These are phyloP conservation scores for Ciconia nigra DNA, from an alignment of 2,797 vertebrate genomes.

Conservation along the genomic window DNA sequence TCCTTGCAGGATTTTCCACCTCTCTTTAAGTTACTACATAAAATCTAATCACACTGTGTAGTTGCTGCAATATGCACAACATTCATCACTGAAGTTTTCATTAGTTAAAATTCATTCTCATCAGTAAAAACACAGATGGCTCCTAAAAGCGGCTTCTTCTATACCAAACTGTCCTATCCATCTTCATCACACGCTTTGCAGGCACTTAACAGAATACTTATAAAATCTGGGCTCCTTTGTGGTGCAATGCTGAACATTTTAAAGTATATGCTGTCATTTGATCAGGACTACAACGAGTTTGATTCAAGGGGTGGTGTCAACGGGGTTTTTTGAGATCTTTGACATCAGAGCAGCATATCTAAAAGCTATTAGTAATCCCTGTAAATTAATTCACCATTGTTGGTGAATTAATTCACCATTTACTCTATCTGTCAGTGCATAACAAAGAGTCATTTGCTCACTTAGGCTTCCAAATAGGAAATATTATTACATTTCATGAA, in stretches of 20 bases:
- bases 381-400: background rate
- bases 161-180: background rate
- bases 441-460: background rate
- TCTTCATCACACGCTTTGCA: background rate
- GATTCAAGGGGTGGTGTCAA: background rate
- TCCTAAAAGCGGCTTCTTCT: background rate
- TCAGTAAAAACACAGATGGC: slow-evolving; percentile 28
- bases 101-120: slow-evolving; percentile 25
- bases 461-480: background rate
- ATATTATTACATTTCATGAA: background rate
- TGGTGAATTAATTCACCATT: background rate
- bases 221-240: background rate
- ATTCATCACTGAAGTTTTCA: slow-evolving; percentile 2
- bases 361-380: background rate
- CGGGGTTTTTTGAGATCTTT: background rate
- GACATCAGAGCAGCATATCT: background rate
- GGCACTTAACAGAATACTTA: background rate
- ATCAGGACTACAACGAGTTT: background rate
- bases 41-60: background rate
- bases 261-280: background rate
- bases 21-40: background rate
- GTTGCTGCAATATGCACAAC: background rate
- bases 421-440: background rate
- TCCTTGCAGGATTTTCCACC: background rate
- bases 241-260: background rate